A percentile compares a stretch with the other conserved stretches of the same genome.
Conservation (phyloP, 1,140 invertebrate genomes). For the Choristoneura fumiferana region DNA sequence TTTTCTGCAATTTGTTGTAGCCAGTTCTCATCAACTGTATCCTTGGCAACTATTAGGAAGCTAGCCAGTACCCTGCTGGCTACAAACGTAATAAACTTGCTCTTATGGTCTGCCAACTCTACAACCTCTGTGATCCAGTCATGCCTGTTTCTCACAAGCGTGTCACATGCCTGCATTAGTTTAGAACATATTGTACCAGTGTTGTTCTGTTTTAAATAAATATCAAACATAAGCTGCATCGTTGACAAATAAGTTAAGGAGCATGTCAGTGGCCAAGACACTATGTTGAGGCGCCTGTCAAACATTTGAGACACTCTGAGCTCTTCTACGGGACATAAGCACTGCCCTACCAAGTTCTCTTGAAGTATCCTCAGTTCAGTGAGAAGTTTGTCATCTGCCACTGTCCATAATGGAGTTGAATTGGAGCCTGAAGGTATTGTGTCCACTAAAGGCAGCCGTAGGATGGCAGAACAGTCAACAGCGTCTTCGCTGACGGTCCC, state of each 20-base stretch:
- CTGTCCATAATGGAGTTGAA: conserved; percentile 51
- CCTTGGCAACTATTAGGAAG: conserved; percentile 90
- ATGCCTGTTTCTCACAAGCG: conserved; percentile 88
- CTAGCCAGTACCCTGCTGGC: conserved; percentile 88
- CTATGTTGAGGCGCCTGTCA: conserved; percentile 81
- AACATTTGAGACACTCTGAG: conserved; percentile 84
- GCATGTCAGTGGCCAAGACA: conserved; percentile 85
- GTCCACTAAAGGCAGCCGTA: conserved; percentile 53
- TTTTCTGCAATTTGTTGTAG: conserved; percentile 86
- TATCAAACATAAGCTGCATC: conserved; percentile 89
- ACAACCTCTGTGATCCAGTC: conserved; percentile 90
- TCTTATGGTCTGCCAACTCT: conserved; percentile 85
- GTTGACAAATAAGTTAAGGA: conserved; percentile 88
- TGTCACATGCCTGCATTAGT: conserved; percentile 87
- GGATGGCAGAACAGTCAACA: conserved; percentile 66
- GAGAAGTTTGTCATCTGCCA: conserved; percentile 60
- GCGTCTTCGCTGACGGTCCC: conserved; percentile 74
- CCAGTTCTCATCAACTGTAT: conserved; percentile 87
- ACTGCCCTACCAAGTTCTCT: conserved; percentile 84
- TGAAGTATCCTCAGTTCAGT: conserved; percentile 74
- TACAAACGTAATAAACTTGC: conserved; percentile 89
- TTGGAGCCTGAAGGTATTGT: conserved; percentile 61
- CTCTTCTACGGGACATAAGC: conserved; percentile 87
- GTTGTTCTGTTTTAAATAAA: conserved; percentile 90
- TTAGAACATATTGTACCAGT: conserved; percentile 88